Evolutionary conservation across 2,888 invertebrate species (phyloP).

Genomic region (Argyresthia albistria): DNA sequence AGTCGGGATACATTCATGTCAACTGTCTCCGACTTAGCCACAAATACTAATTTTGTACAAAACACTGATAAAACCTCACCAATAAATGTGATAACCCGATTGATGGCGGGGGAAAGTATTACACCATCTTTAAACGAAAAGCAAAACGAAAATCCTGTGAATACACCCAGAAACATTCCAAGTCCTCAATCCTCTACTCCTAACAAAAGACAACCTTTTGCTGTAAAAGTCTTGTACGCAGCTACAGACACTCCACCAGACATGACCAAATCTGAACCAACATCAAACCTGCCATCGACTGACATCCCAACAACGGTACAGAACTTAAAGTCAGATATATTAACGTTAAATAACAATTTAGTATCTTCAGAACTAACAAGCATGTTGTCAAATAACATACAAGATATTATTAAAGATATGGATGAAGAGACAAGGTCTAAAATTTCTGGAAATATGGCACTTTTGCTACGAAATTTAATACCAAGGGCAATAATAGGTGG

Average conservation of each 20-base stretch:
- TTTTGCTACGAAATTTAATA: constrained; percentile 61
- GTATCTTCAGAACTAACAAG: constrained; percentile 67
- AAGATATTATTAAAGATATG: constrained; percentile 55
- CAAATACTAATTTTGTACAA: constrained; percentile 65
- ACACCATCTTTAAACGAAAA: constrained; percentile 50
- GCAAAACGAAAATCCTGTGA: constrained; percentile 35
- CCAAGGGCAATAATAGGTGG: constrained; percentile 58
- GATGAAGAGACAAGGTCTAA: constrained; percentile 55
- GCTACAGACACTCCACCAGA: constrained; percentile 55
- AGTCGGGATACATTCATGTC: constrained; percentile 41
- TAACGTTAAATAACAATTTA: constrained; percentile 58
- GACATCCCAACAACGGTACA: constrained; percentile 61
- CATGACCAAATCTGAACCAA: constrained; percentile 38
- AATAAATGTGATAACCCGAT: constrained; percentile 61
- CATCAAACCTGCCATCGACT: constrained; percentile 49
- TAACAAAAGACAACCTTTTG: constrained; percentile 61
- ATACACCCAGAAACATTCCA: constrained; percentile 29
- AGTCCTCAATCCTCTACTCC: constrained; percentile 47
- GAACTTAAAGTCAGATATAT: constrained; percentile 64
- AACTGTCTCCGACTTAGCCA: constrained; percentile 44
- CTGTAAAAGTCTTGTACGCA: constrained; percentile 60
- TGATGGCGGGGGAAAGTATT: constrained; percentile 51
- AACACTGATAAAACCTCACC: constrained; percentile 51
- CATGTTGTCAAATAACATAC: constrained; percentile 65
- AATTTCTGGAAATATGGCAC: constrained; percentile 65